phyloP scores from a whole-genome alignment of 2,888 invertebrate species.

The Campoplex nolae region DNA sequence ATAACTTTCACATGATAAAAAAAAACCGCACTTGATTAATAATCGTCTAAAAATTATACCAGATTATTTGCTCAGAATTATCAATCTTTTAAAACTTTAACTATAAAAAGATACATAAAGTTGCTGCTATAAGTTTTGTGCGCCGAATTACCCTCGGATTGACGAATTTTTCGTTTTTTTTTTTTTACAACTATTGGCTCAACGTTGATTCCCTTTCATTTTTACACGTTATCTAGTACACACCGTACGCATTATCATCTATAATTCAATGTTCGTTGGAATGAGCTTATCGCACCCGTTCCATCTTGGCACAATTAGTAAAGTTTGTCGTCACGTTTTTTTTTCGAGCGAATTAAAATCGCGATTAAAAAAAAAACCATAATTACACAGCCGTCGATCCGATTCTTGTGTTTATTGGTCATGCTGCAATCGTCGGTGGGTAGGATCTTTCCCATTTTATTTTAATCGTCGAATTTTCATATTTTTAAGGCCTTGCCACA shows the following conservation, averaged over 20 bases:
- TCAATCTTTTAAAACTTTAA: neutral
- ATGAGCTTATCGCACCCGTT: neutral
- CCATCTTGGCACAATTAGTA: conserved; percentile 60
- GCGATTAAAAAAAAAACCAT: conserved; percentile 30
- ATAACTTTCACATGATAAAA: neutral
- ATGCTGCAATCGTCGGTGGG: neutral
- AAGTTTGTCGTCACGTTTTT: conserved; percentile 24
- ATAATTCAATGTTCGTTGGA: conserved; percentile 23
- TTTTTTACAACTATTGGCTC: neutral
- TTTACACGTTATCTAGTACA: neutral
- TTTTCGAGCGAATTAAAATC: conserved; percentile 29
- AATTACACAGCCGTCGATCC: conserved; percentile 30
- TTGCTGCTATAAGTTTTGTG: neutral
- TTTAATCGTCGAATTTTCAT: neutral
- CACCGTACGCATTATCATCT: neutral
- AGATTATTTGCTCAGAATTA: neutral
- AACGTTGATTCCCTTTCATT: neutral
- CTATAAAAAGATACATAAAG: neutral
- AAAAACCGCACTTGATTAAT: neutral
- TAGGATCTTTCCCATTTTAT: conserved; percentile 1
- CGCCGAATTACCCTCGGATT: neutral
- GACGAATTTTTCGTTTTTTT: neutral
- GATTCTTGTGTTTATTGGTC: conserved; percentile 19
- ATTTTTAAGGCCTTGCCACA: neutral
- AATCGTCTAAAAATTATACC: neutral